Base-by-base conservation (phyloP, 2,113 vertebrate genomes). In the Pseudorasbora parva region DNA sequence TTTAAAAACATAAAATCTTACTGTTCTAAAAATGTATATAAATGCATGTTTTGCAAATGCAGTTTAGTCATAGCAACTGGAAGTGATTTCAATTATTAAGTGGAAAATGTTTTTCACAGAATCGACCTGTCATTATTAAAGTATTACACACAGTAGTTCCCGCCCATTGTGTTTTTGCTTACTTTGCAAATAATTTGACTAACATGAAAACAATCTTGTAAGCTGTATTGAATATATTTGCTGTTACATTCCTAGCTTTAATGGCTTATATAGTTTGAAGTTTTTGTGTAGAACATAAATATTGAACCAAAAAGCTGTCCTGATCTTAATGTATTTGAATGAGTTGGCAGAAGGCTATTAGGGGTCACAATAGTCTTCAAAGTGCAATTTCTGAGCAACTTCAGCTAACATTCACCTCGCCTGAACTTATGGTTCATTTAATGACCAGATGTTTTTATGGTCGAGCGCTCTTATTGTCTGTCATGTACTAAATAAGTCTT, bases 381-480 rank as follows among this genome's bases (percentile, higher is more conserved):
- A 56, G 73, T 56, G 30, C 30, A 8, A 1, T 57, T 59, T 57
- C 74, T 37, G 51, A 77, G 30, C 41, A 57, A 56, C 54, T 77
- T n/a, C 17, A 8, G 11, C 75, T 23, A 23, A 59, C 10, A 4
- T 23, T 78, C 74, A 76, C 74, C 74, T 77, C 30, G 14, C 74
- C 5, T 59, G 41, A 78, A 62, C 76, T 78, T 80, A 60, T 21
- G 60, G 17, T 60, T 80, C 43, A 30, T 25, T 84, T 41, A 82
- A 78, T 86, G 30, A 82, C 37, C 76, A 84, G 45, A 82, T 56
- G 75, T 49, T 54, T 45, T 71, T 37, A 62, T 17, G 75, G 45
- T 62, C 2, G 47, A 56, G 25, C 27, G 33, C 60, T 37, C 56
- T 74, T 54, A 80, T 54, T 82, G 78, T 82, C 64, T 84, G 60